Conservation (phyloP, 1,140 invertebrate species). For the Drosophila tristis region DNA sequence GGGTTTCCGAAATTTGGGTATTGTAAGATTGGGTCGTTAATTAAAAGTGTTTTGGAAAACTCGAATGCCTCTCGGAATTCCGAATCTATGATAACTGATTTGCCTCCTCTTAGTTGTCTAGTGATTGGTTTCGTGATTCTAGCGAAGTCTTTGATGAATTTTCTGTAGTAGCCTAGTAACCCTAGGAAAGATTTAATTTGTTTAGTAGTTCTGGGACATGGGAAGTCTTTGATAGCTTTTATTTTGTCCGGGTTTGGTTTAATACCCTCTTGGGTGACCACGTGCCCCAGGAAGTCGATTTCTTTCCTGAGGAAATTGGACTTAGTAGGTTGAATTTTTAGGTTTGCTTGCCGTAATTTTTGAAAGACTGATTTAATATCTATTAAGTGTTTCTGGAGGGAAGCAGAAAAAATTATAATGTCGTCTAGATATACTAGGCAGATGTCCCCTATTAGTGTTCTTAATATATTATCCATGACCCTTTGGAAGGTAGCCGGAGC, state of each 20-base stretch:
- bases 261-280: slow-evolving; percentile 1
- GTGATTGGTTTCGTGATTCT: too few relatives aligned
- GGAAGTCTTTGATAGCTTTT: too few relatives aligned
- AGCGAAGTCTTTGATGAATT: too few relatives aligned
- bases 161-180: too few relatives aligned
- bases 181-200: too few relatives aligned
- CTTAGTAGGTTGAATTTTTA: neutral
- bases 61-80: too few relatives aligned
- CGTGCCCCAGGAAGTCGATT: slow-evolving; percentile 2
- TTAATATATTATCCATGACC: neutral
- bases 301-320: neutral
- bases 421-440: neutral
- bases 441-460: neutral
- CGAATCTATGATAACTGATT: too few relatives aligned
- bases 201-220: too few relatives aligned
- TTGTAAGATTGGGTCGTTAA: too few relatives aligned
- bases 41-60: too few relatives aligned
- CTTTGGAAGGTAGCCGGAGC: neutral
- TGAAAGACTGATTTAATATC: neutral
- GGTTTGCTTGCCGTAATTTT: neutral
- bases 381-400: slow-evolving; percentile 1
- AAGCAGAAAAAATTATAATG: neutral
- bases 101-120: too few relatives aligned
- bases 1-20: too few relatives aligned
- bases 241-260: neutral